Percentiles rank a stretch among this genome's conserved stretches.
These are phyloP conservation scores for Chaunax sp. DNA, from an alignment of 2,797 vertebrate species.

Conservation along the genomic window DNA sequence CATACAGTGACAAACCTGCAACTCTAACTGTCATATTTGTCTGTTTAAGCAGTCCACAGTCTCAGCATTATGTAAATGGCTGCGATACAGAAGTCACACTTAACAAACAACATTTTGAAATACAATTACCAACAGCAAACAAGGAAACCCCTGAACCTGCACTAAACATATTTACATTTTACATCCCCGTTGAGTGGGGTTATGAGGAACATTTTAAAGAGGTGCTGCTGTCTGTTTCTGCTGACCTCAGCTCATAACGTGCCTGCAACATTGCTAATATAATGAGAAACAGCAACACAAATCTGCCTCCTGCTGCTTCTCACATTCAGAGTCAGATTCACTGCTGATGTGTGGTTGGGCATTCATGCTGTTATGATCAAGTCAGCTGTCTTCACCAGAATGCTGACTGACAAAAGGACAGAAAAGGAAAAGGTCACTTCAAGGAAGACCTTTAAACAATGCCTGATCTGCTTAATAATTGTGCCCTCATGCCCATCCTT, in stretches of 20 bases:
- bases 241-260: constrained; percentile 62
- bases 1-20: constrained; percentile 21
- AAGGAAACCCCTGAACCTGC: constrained; percentile 44
- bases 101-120: constrained; percentile 42
- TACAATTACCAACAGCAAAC: constrained; percentile 35
- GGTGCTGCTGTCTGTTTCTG: constrained; percentile 55
- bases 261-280: constrained; percentile 39
- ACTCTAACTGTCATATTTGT: constrained; percentile 40
- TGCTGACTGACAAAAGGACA: constrained; percentile 28
- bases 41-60: constrained; percentile 31
- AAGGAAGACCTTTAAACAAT: constrained; percentile 11
- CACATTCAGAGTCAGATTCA: constrained; percentile 38
- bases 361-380: constrained; percentile 23
- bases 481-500: constrained; percentile 4
- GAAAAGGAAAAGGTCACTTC: constrained; percentile 31
- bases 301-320: constrained; percentile 63
- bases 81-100: constrained; percentile 42
- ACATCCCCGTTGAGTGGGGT: constrained; percentile 38
- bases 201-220: constrained; percentile 50
- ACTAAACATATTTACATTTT: constrained; percentile 38
- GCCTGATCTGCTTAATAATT: not conserved
- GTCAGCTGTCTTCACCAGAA: constrained; percentile 13
- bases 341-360: constrained; percentile 12
- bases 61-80: constrained; percentile 58
- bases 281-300: constrained; percentile 63